Evolutionary conservation across 2,888 invertebrate species (phyloP).

Genomic region (Eudasyphora cyanicolor): DNA sequence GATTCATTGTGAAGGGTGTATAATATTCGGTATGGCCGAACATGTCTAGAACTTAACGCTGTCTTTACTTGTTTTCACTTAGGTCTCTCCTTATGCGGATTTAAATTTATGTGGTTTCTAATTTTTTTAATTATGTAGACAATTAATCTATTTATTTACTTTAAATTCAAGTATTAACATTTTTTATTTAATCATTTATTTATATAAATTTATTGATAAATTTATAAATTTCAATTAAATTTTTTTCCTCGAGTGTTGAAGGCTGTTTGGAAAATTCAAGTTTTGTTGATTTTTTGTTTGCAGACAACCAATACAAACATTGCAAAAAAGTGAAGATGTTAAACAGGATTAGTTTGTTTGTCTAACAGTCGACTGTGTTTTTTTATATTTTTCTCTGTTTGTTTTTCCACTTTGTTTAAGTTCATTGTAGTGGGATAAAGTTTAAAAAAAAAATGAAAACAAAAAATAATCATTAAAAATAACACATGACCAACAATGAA

Average conservation of each 20-base stretch:
- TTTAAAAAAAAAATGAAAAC: constrained; percentile 2
- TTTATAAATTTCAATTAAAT: too few relatives aligned
- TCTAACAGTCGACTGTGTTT: not conserved
- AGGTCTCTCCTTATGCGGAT: too few relatives aligned
- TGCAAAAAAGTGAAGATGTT: constrained; percentile 54
- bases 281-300: not conserved
- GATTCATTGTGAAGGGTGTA: too few relatives aligned
- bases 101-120: too few relatives aligned
- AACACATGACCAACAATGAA: not conserved
- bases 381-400: not conserved
- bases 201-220: too few relatives aligned
- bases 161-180: too few relatives aligned
- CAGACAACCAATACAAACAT: constrained; percentile 17
- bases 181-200: too few relatives aligned
- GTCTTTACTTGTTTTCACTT: too few relatives aligned
- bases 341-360: constrained; percentile 29
- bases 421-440: constrained; percentile 46
- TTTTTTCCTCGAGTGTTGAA: constrained; percentile 5
- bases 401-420: constrained; percentile 27
- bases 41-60: too few relatives aligned
- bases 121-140: too few relatives aligned
- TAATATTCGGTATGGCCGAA: too few relatives aligned
- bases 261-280: constrained; percentile 27
- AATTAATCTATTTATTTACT: too few relatives aligned
- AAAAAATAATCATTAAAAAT: not conserved